Base-by-base conservation (phyloP, 2,888 invertebrate genomes). In the Rhogogaster chlorosoma region DNA sequence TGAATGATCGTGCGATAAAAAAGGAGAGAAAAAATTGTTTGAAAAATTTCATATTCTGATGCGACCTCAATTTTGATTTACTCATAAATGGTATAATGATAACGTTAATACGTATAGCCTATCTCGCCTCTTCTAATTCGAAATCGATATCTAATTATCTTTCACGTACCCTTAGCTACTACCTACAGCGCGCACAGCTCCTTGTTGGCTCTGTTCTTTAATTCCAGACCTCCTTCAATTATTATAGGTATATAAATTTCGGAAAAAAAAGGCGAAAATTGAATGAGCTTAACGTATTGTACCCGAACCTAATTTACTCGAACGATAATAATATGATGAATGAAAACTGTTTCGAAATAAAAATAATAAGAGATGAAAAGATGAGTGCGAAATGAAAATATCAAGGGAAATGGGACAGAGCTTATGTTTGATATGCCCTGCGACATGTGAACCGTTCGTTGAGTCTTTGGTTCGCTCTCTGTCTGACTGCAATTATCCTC, bases 101-200 rank as follows among this genome's bases (percentile, higher is more conserved):
- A 88, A 88, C 89, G 88, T 88, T 89, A 90, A 91, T 89, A 89
- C 89, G 89, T 89, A 86, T 89, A 86, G 88, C 85, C 88, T 85
- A 87, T 88, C 86, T 89, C 86, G 87, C 87, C 80, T 86, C 85
- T 87, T 85, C 89, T 92, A 92, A 92, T 91, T 91, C 88, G 88
- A 91, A 92, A 92, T 92, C 92, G 89, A 92, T 92, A 92, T 89
- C 89, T 90, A 92, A 92, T 92, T 92, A 92, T 90, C 91, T 88
- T 87, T 87, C 87, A 86, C 85, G 84, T 83, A 84, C 75, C 77
- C 61, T 45, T n/a, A 22, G 71, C 38, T 73, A 42, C 61, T 42
- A 22, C 22, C 57, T 84, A 80, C 61, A 38, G 15, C 22, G 57
- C 38, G 7, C 57, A 22, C 57, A 38, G 80, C 80, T 80, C 61